Percentiles rank a stretch among this genome's conserved stretches.
Conservation (phyloP, 2,113 vertebrate species). For the Pseudopipra pipra region DNA sequence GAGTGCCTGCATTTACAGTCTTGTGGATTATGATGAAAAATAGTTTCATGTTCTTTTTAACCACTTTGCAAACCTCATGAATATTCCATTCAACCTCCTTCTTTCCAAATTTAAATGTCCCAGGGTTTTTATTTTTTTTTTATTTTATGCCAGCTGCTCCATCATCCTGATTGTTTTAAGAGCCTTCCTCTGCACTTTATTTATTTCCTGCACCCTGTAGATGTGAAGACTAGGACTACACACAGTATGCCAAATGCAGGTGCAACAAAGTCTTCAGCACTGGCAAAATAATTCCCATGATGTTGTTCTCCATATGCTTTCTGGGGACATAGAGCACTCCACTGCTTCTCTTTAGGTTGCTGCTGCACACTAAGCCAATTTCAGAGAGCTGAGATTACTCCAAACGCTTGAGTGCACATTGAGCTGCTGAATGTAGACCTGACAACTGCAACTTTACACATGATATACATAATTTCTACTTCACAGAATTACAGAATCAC, state of each 20-base stretch:
- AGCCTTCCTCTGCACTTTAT: background rate
- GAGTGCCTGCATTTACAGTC: background rate
- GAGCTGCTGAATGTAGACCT: background rate
- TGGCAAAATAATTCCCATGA: background rate
- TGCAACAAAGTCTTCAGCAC: background rate
- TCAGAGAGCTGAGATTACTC: background rate
- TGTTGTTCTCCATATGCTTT: background rate
- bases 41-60: background rate
- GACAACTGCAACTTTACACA: background rate
- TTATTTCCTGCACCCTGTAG: background rate
- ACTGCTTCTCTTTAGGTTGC: background rate
- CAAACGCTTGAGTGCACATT: background rate
- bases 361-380: background rate
- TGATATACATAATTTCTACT: background rate
- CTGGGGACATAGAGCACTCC: background rate
- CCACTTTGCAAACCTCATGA: background rate
- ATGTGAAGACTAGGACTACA: background rate
- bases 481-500: background rate
- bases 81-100: background rate
- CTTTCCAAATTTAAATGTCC: background rate
- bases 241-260: background rate
- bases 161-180: background rate
- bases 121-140: background rate
- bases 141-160: background rate
- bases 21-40: background rate